phyloP scores from a whole-genome alignment of 2,113 vertebrate genomes.

The Bubalus kerabau region DNA sequence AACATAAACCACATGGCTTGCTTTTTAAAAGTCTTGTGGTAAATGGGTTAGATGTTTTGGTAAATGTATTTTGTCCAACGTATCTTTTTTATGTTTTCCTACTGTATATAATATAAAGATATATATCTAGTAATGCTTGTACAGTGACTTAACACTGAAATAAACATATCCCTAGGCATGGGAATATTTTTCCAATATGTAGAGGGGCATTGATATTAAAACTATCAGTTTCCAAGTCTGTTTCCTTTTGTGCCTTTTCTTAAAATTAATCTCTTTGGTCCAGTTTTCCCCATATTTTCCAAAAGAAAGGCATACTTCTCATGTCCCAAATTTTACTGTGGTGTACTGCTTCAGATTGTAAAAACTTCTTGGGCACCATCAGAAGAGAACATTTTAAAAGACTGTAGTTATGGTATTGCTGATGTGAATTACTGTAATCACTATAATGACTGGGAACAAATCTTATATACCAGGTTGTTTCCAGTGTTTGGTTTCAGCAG shows the following conservation, averaged over 20 bases:
- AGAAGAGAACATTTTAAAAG: background rate
- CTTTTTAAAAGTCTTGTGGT: slow-evolving; percentile 17
- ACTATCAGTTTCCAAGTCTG: background rate
- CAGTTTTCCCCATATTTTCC: background rate
- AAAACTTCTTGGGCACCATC: background rate
- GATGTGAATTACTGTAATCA: background rate
- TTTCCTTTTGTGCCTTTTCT: background rate
- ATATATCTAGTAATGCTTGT: background rate
- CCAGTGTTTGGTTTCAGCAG: background rate
- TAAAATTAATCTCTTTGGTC: background rate
- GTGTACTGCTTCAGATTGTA: background rate
- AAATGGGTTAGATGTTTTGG: background rate
- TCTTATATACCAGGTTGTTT: background rate
- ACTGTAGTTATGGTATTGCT: background rate
- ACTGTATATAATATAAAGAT: background rate
- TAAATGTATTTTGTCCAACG: slow-evolving; percentile 13
- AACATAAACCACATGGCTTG: background rate
- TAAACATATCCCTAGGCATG: background rate
- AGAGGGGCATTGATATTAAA: background rate
- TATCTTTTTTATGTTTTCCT: background rate
- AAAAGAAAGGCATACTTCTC: background rate
- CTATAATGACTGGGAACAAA: background rate
- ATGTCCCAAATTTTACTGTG: background rate
- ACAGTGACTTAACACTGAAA: background rate
- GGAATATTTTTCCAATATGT: background rate